Base-by-base conservation (phyloP, 2,888 invertebrate species). In the Sphaerolaimus hirsutus region DNA sequence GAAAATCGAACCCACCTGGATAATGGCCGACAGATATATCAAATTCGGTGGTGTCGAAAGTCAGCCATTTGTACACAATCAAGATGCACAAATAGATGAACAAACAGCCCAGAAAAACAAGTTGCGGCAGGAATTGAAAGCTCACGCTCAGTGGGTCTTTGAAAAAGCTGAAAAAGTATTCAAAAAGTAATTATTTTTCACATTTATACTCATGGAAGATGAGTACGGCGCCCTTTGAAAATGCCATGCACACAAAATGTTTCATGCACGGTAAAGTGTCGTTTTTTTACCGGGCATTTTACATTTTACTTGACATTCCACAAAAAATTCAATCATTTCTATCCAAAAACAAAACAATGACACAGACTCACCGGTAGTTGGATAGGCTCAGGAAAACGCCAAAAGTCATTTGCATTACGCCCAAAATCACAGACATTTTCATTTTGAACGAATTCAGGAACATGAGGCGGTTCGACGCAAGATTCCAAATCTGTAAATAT, bases 381-480 rank as follows among this genome's bases (percentile, higher is more conserved):
- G 64, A 57, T 24, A 66, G 54, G 47, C 66, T 81, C 60, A 97
- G 75, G 32, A 76, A 66, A 12, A 97, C 81, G 38, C 93, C 93
- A 66, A 93, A 87, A 61, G 86, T 68, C 93, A 97, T 97, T 69
- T 97, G 93, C 57, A 78, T 69, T 1, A 97, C 82, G 17, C 93
- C 93, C 52, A 93, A 74, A 58, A 93, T 83, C 53, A 97, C 84
- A 22, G 93, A 91, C 54, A 91, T 78, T 69, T 87, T 71, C 89
- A 89, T 91, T 71, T 91, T 91, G 71, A 79, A 83, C 0, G 86
- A 82, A 69, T 91, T 91, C 51, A 81, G 68, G 68, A 87, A 89
- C 51, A 83, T 79, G 55, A 91, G 86, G 68, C 87, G 86, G 68
- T 89, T 89, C 51, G 74, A 74, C 25, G 68, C 48, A 19, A 27